Evolutionary conservation across 2,113 vertebrate species (phyloP), one percentile per base, ranked within the genome.

Genomic region (Heterocephalus glaber): DNA sequence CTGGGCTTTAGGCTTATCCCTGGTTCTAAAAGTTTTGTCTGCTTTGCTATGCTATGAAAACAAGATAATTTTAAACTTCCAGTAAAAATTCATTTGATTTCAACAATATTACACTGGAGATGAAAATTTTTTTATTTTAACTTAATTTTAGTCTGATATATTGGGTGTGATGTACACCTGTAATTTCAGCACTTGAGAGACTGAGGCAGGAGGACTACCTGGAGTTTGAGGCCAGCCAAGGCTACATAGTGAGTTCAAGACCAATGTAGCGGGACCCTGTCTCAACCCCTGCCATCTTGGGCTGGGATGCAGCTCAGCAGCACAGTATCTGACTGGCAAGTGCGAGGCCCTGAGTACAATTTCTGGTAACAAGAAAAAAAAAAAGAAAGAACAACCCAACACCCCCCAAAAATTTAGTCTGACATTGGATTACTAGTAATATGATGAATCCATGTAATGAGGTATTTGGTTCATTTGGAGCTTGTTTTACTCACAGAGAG

Each of bases 41-140:
- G 24, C 89, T 97, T 68, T 91, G 24, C 54, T 7, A 91, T 74
- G 24, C 44, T 33, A 92, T 58, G 33, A 96, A 90, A 95, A 96
- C 17, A 61, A 65, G 17, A 9, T 77, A 49, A 54, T 52, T 38
- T 63, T 26, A 35, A 91, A 58, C 7, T 17, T n/a, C 22, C 76
- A 89, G 38, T n/a, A 66, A 49, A 81, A 89, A 86, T 84, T 89
- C 8, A 35, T 95, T 96, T 81, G n/a, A 76, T 60, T 86, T 76
- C 22, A 80, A 85, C 91, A 92, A 72, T 19, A 63, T 98, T 98
- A 98, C 33, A 79, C 3, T 95, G 47, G 49, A 44, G 66, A 82
- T 61, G 13, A 98, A 97, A 95, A 93, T 92, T 17, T 95, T 7
- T 90, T 79, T 24, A 47, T 74, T 47, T 74, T 47, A 74, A 76